phyloP scores from a whole-genome alignment of 2,888 invertebrate genomes.

The Ceramica pisi region DNA sequence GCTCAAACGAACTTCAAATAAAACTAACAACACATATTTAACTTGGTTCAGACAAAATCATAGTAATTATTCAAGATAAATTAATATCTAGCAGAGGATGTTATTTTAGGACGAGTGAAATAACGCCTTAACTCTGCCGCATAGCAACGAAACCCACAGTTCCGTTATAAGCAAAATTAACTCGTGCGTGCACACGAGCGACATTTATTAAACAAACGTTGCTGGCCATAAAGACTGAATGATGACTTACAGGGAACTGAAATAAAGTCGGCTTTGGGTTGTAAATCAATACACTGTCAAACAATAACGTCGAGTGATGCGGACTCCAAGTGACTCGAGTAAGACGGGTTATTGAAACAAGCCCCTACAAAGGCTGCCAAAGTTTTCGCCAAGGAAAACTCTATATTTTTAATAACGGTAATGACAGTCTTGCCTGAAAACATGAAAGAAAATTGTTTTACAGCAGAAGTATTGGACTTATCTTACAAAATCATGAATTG shows the following conservation, averaged over 20 bases:
- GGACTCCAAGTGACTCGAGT: slow-evolving; percentile 41
- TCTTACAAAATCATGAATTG: slow-evolving; percentile 16
- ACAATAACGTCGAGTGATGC: slow-evolving; percentile 67
- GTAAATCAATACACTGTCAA: slow-evolving; percentile 78
- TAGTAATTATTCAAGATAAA: slow-evolving; percentile 9
- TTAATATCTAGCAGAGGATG: not conserved
- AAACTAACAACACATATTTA: slow-evolving; percentile 20
- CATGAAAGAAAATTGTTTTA: slow-evolving; percentile 13
- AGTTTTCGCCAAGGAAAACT: slow-evolving; percentile 15
- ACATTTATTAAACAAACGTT: slow-evolving; percentile 74
- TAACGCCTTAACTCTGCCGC: slow-evolving; percentile 46
- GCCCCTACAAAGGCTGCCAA: slow-evolving; percentile 15
- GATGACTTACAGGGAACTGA: slow-evolving; percentile 79
- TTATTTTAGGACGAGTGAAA: slow-evolving; percentile 5
- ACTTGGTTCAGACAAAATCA: slow-evolving; percentile 6
- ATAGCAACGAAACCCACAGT: slow-evolving; percentile 56
- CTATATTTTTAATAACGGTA: slow-evolving; percentile 34
- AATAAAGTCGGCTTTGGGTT: slow-evolving; percentile 67
- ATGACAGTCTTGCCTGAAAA: slow-evolving; percentile 13
- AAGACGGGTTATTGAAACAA: slow-evolving; percentile 43
- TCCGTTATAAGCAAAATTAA: slow-evolving; percentile 64
- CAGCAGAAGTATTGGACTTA: not conserved
- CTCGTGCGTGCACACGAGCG: slow-evolving; percentile 71
- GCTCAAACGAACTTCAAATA: slow-evolving; percentile 35
- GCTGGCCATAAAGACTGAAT: slow-evolving; percentile 78